phyloP scores from a whole-genome alignment of 2,888 invertebrate species.

The Furcula furcula region DNA sequence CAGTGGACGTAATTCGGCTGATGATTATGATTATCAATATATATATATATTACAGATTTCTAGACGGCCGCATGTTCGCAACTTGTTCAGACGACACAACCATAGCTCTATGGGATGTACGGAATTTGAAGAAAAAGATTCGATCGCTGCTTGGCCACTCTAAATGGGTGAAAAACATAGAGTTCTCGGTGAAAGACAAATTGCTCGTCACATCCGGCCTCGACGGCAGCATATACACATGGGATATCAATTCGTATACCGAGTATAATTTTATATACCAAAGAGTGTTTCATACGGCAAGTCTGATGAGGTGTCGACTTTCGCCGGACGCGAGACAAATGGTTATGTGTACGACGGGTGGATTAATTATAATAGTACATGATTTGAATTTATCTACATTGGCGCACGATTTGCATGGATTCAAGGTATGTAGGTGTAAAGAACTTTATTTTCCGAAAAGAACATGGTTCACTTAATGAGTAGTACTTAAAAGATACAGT shows the following conservation, averaged over 20 bases:
- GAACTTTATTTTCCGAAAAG: too few relatives aligned
- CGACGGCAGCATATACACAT: slow-evolving; percentile 95
- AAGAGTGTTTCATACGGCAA: slow-evolving; percentile 92
- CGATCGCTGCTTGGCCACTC: slow-evolving; percentile 92
- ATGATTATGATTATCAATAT: too few relatives aligned
- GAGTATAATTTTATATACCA: slow-evolving; percentile 89
- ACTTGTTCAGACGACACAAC: slow-evolving; percentile 97
- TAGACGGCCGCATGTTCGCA: slow-evolving; percentile 93
- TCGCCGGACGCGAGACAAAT: slow-evolving; percentile 93
- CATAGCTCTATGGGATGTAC: slow-evolving; percentile 96
- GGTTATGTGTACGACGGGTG: slow-evolving; percentile 94
- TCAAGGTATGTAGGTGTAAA: slow-evolving; percentile 87
- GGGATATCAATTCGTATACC: slow-evolving; percentile 95
- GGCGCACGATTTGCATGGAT: slow-evolving; percentile 90
- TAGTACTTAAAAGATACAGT: too few relatives aligned
- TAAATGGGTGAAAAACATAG: slow-evolving; percentile 98
- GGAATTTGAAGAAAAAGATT: slow-evolving; percentile 89
- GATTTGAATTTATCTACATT: slow-evolving; percentile 91
- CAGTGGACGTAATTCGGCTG: too few relatives aligned
- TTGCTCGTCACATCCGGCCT: slow-evolving; percentile 95
- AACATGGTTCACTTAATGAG: too few relatives aligned
- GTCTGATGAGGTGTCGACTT: slow-evolving; percentile 92
- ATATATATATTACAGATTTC: slow-evolving; percentile 90
- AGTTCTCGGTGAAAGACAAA: slow-evolving; percentile 92
- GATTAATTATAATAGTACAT: slow-evolving; percentile 94